phyloP scores from a whole-genome alignment of 2,888 invertebrate genomes.

The Tenthredo scrophulariae region DNA sequence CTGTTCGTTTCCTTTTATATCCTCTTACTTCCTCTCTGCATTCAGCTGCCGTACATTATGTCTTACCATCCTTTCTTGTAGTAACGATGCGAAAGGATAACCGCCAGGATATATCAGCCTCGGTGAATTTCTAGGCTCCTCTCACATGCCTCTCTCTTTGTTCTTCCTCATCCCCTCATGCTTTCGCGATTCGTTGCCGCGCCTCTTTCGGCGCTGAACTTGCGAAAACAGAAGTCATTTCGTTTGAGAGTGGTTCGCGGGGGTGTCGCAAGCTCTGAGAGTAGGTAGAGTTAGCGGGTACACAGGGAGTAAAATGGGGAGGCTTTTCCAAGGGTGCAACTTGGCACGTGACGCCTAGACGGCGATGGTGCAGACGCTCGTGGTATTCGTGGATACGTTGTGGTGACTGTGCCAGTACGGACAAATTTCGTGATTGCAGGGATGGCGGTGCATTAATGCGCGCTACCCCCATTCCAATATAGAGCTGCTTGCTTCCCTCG shows the following conservation, averaged over 20 bases:
- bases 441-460: slow-evolving; percentile 47
- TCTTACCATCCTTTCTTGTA: neutral
- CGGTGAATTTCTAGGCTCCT: neutral
- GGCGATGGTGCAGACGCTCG: neutral
- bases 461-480: slow-evolving; percentile 13
- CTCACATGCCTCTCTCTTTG: neutral
- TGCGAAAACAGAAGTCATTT: slow-evolving; percentile 50
- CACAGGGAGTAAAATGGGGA: neutral
- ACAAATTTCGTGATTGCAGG: slow-evolving; percentile 43
- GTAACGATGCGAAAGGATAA: neutral
- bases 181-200: slow-evolving; percentile 30
- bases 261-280: slow-evolving; percentile 26
- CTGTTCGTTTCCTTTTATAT: neutral
- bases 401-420: neutral
- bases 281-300: slow-evolving; percentile 19
- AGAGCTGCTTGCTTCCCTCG: neutral
- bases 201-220: slow-evolving; percentile 32
- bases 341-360: slow-evolving; percentile 35
- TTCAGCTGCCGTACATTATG: neutral
- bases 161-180: neutral
- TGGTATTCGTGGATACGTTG: neutral
- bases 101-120: neutral
- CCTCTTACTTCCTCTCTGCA: neutral
- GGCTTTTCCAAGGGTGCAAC: slow-evolving; percentile 32
- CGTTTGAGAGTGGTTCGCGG: slow-evolving; percentile 44